Evolutionary conservation across 2,113 vertebrate species (phyloP), one percentile per base, ranked within the genome.

Genomic region (Ovis aries): DNA sequence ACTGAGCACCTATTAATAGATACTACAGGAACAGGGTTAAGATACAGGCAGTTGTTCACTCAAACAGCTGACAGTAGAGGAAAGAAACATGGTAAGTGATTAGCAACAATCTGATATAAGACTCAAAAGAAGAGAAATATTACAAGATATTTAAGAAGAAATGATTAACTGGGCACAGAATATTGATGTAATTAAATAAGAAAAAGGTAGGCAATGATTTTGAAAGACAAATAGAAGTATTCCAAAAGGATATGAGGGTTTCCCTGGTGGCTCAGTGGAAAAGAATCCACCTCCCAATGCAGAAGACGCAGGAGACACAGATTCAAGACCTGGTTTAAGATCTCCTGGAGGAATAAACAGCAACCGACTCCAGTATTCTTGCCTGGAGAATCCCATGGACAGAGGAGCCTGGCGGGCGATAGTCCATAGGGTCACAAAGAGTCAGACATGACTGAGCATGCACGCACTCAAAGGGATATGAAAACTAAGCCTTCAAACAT

Each of bases 171-270:
- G 36, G 52, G 27, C 36, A 90, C 5, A 97, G 25, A 48, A 31
- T 91, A 78, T 59, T n/a, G 81, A 80, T 59, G 52, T 74, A 43
- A 43, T 77, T 77, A 77, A 77, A 93, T 3, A 96, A 91, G 45
- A 84, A 91, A 96, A 98, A 91, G 15, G 12, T 19, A 88, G 16
- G 17, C 12, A 6, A 59, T 31, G 40, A 15, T 90, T 97, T 91
- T 93, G 23, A 96, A 91, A 91, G 36, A 84, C 45, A 84, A 97
- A 78, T 0, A 53, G 21, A 97, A 86, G 67, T 71, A 95, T 90
- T 96, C 83, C 57, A 90, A 93, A 90, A 52, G 31, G 55, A 78
- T n/a, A 60, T 31, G 16, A 95, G 23, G 71, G 71, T 43, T 77
- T 77, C 71, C 36, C 21, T 14, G 21, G 36, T 77, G 71, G 36